Evolutionary conservation across 1,140 invertebrate genomes (phyloP).

Genomic region (Heliconius hermathena): DNA sequence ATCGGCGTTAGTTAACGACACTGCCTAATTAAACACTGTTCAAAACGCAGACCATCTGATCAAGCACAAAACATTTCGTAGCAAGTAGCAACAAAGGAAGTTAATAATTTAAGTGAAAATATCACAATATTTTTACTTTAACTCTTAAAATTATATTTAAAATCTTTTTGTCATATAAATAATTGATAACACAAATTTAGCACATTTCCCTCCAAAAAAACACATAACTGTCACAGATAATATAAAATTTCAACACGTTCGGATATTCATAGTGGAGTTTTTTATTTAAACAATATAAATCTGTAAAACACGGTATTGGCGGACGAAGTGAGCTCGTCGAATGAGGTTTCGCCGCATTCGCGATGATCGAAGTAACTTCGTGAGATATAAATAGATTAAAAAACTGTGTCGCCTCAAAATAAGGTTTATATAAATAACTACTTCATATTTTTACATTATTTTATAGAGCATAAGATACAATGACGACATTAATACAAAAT

Average conservation of each 20-base stretch:
- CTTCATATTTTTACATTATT: neutral
- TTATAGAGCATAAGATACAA: neutral
- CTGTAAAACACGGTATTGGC: neutral
- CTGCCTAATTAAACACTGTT: constrained; percentile 4
- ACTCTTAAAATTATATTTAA: neutral
- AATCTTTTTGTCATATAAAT: neutral
- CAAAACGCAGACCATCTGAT: neutral
- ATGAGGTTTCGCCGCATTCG: constrained; percentile 28
- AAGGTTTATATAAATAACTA: constrained; percentile 16
- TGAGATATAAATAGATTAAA: constrained; percentile 25
- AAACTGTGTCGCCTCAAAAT: constrained; percentile 20
- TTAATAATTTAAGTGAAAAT: neutral
- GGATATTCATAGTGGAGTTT: neutral
- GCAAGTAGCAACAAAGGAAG: neutral
- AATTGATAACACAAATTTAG: neutral
- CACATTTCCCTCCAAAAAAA: constrained; percentile 4
- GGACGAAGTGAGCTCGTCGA: constrained; percentile 14
- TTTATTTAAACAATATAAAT: neutral
- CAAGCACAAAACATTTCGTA: constrained; percentile 2
- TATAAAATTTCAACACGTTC: constrained; percentile 15
- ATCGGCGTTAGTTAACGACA: constrained; percentile 9
- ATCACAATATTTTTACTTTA: neutral
- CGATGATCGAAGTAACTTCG: constrained; percentile 22
- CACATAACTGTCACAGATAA: constrained; percentile 18
- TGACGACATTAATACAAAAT: too few species aligned